phyloP scores from a whole-genome alignment of 2,797 vertebrate species.

The Oreortyx pictus region DNA sequence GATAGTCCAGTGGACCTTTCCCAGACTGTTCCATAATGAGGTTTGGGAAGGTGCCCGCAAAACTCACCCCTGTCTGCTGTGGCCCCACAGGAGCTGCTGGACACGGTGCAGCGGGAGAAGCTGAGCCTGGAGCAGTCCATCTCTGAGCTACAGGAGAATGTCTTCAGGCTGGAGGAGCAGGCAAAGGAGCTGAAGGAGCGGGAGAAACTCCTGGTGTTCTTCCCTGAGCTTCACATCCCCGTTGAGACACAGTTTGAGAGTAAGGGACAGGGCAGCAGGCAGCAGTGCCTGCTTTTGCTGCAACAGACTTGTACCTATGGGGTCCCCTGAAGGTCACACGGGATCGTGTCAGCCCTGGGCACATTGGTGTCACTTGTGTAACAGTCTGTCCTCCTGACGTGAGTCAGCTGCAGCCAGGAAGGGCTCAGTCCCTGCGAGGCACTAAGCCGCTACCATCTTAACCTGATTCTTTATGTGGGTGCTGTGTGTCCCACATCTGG shows the following conservation, averaged over 20 bases:
- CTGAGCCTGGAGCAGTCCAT: slow-evolving; percentile 75
- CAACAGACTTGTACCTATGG: background rate
- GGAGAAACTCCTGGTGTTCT: slow-evolving; percentile 89
- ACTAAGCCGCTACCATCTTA: background rate
- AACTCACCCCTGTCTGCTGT: background rate
- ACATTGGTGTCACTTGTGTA: fast-evolving
- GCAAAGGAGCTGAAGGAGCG: slow-evolving; percentile 78
- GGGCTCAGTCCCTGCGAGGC: background rate
- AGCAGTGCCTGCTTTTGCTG: background rate
- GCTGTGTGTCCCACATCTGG: fast-evolving
- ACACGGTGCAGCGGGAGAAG: slow-evolving; percentile 80
- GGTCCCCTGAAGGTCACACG: background rate
- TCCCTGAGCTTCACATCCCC: slow-evolving; percentile 86
- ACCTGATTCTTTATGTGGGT: fast-evolving
- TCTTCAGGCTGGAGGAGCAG: slow-evolving; percentile 75
- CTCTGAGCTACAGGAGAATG: slow-evolving; percentile 69
- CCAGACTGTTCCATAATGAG: fast-evolving
- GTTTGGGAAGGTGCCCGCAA: background rate
- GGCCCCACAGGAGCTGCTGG: slow-evolving; percentile 77
- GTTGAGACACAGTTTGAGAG: slow-evolving; percentile 81
- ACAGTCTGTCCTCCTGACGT: background rate
- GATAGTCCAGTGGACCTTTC: no score
- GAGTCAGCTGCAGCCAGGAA: background rate
- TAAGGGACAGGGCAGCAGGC: slow-evolving; percentile 65
- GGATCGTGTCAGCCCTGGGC: no score